These are phyloP conservation scores for Spilosoma lubricipeda DNA, from an alignment of 2,888 invertebrate species.

Conservation along the genomic window DNA sequence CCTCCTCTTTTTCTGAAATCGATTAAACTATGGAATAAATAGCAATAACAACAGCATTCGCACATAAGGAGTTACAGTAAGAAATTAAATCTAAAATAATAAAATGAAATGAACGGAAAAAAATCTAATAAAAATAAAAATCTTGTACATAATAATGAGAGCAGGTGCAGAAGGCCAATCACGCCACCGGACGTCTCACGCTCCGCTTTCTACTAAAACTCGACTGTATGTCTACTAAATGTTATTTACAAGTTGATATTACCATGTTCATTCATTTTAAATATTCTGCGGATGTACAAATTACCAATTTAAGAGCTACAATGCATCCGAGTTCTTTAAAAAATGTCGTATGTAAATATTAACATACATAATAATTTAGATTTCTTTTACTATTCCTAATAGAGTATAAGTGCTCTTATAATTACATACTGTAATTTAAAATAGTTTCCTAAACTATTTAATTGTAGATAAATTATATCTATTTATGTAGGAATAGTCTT, in stretches of 20 bases:
- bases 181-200: conserved; percentile 14
- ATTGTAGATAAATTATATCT: background rate
- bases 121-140: no score
- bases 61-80: background rate
- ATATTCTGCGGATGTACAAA: conserved; percentile 8
- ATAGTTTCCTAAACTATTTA: background rate
- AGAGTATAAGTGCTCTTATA: background rate
- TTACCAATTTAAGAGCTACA: conserved; percentile 5
- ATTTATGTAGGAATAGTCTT: no score
- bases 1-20: background rate
- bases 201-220: conserved; percentile 13
- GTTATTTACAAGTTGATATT: conserved; percentile 3
- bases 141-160: conserved; percentile 2
- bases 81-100: background rate
- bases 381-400: background rate
- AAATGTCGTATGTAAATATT: conserved; percentile 2
- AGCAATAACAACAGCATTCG: background rate
- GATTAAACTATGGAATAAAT: background rate
- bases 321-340: conserved; percentile 4
- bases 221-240: conserved; percentile 4
- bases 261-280: conserved; percentile 5
- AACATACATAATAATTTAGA: background rate
- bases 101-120: background rate
- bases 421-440: background rate
- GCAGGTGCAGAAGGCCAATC: conserved; percentile 7